Evolutionary conservation across 2,888 invertebrate species (phyloP).

Genomic region (Agonopterix arenella): DNA sequence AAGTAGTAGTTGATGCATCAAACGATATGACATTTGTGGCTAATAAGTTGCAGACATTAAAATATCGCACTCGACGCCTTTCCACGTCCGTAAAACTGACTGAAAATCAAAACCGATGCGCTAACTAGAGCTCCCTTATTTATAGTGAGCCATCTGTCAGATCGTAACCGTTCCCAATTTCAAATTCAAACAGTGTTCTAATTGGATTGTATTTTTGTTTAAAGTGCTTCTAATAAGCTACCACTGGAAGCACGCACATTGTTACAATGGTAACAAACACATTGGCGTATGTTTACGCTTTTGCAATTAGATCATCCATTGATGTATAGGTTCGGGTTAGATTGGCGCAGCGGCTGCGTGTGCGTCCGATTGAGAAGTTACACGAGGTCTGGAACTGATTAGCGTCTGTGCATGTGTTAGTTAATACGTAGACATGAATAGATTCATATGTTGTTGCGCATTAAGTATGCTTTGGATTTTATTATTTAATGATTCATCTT

Average conservation of each 20-base stretch:
- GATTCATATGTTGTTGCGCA: conserved; percentile 62
- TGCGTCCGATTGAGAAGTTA: conserved; percentile 57
- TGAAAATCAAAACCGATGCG: conserved; percentile 34
- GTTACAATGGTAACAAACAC: conserved; percentile 63
- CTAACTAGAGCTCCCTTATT: conserved; percentile 61
- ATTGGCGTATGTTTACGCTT: conserved; percentile 64
- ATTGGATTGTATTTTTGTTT: conserved; percentile 74
- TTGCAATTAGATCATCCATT: conserved; percentile 69
- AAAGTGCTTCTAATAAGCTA: conserved; percentile 66
- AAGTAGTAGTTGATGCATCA: conserved; percentile 70
- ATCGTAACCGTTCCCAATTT: conserved; percentile 64
- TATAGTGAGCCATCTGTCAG: conserved; percentile 72
- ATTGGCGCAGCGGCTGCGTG: conserved; percentile 9
- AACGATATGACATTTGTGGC: conserved; percentile 61
- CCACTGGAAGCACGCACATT: conserved; percentile 59
- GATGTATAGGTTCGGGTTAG: conserved; percentile 52
- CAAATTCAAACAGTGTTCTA: conserved; percentile 67
- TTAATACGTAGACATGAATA: conserved; percentile 60
- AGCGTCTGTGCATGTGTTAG: conserved; percentile 58
- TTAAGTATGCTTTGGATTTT: conserved; percentile 75
- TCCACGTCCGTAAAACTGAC: conserved; percentile 39
- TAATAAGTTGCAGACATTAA: conserved; percentile 63
- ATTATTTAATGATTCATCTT: conserved; percentile 53
- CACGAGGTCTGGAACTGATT: conserved; percentile 69
- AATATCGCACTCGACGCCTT: conserved; percentile 36